phyloP scores from a whole-genome alignment of 1,140 invertebrate genomes.

The Reticulitermes speratus region DNA sequence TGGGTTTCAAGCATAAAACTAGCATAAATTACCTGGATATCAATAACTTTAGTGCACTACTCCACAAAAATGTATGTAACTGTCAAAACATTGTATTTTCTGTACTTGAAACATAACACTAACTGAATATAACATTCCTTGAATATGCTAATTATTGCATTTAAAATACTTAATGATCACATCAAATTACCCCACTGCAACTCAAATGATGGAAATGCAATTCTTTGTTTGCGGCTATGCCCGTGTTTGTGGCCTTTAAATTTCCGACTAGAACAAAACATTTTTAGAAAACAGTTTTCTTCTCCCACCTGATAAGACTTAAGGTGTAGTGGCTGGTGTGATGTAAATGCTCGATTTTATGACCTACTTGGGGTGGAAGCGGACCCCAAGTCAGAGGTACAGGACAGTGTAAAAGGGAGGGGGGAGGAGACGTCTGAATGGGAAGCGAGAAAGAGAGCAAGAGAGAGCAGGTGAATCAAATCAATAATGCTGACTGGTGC shows the following conservation, averaged over 20 bases:
- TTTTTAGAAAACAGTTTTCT: neutral
- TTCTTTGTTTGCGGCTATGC: neutral
- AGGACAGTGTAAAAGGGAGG: neutral
- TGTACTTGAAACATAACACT: neutral
- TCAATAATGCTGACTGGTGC: slow-evolving; percentile 10
- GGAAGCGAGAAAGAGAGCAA: neutral
- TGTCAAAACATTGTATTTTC: too few species aligned
- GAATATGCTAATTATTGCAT: neutral
- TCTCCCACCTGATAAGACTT: neutral
- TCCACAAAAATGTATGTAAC: too few species aligned
- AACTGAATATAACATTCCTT: neutral
- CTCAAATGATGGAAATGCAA: neutral
- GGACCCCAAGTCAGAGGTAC: neutral
- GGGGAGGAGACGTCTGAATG: neutral
- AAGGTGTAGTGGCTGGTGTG: neutral
- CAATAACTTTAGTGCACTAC: too few species aligned
- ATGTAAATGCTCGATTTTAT: neutral
- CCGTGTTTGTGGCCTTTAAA: neutral
- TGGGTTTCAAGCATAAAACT: neutral
- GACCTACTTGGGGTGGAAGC: slow-evolving; percentile 11
- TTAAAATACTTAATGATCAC: neutral
- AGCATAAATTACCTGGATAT: too few species aligned
- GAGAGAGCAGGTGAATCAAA: neutral
- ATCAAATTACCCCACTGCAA: neutral
- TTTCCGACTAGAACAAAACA: neutral